Percentiles rank a stretch among this genome's conserved stretches.
Evolutionary conservation across 2,797 vertebrate species (phyloP).

Genomic region (Leptatherina wallacei): DNA sequence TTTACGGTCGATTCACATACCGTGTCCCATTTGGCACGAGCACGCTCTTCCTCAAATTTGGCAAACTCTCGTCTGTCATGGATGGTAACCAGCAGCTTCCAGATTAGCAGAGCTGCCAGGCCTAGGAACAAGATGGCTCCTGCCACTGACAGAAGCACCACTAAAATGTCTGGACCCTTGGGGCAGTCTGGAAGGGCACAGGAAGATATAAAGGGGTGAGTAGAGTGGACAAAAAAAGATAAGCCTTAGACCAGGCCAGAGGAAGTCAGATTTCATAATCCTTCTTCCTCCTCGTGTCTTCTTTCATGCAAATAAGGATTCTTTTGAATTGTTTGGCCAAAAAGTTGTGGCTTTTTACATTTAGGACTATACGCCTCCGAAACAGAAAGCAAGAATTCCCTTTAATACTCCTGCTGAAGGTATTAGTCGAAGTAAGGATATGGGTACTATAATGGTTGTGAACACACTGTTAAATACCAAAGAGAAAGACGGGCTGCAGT

Average conservation of each 20-base stretch:
- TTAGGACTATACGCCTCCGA: conserved; percentile 1
- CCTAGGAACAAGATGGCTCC: conserved; percentile 94
- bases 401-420: background rate
- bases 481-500: conserved; percentile 36
- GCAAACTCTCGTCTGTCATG: conserved; percentile 96
- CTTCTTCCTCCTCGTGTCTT: conserved; percentile 12
- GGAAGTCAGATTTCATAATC: conserved; percentile 26
- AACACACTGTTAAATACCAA: conserved; percentile 19
- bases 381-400: background rate
- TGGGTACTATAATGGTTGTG: background rate
- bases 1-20: conserved; percentile 80
- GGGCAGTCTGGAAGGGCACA: conserved; percentile 87
- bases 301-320: background rate
- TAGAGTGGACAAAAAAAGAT: conserved; percentile 14
- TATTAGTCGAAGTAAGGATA: conserved; percentile 11
- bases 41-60: conserved; percentile 95
- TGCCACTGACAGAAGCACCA: conserved; percentile 92
- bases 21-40: conserved; percentile 95
- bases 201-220: conserved; percentile 36
- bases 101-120: conserved; percentile 91
- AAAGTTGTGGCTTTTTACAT: background rate
- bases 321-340: background rate
- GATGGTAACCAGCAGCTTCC: conserved; percentile 97
- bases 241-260: conserved; percentile 7
- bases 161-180: conserved; percentile 91